phyloP scores from a whole-genome alignment of 2,888 invertebrate species.

The Tuberolachnus salignus region DNA sequence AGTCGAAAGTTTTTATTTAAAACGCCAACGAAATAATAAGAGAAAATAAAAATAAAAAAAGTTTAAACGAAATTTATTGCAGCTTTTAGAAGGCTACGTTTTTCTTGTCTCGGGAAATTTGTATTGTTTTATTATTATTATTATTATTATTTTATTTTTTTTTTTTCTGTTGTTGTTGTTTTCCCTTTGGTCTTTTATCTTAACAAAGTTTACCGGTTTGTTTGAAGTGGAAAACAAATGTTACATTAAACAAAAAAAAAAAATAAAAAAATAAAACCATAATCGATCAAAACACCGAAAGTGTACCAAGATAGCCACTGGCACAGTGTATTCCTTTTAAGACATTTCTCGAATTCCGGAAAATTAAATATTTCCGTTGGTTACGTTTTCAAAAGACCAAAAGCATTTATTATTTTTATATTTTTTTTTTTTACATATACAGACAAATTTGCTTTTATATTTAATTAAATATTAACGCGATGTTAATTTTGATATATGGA shows the following conservation, averaged over 20 bases:
- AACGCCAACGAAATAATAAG: constrained; percentile 52
- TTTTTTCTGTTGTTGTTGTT: constrained; percentile 14
- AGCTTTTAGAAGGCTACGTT: constrained; percentile 44
- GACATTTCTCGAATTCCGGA: neutral
- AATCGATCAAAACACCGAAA: neutral
- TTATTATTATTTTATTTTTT: neutral
- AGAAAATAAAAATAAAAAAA: constrained; percentile 53
- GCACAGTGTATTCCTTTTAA: constrained; percentile 6
- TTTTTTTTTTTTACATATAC: too few species aligned
- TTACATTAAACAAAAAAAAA: constrained; percentile 6
- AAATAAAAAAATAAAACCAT: neutral
- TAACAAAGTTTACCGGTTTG: constrained; percentile 28
- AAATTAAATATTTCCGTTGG: neutral
- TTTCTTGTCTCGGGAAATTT: constrained; percentile 43
- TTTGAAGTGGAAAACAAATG: constrained; percentile 42
- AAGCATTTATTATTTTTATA: too few species aligned
- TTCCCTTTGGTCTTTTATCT: constrained; percentile 51
- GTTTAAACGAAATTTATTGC: constrained; percentile 55
- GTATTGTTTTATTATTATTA: constrained; percentile 35
- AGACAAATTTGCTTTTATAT: too few species aligned
- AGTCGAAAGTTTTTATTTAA: constrained; percentile 56
- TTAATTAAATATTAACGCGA: too few species aligned
- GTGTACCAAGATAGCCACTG: neutral
- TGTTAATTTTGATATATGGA: too few species aligned
- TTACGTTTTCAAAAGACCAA: neutral